These are phyloP conservation scores for Bacillus rossius DNA, from an alignment of 1,140 invertebrate species.

Conservation along the genomic window DNA sequence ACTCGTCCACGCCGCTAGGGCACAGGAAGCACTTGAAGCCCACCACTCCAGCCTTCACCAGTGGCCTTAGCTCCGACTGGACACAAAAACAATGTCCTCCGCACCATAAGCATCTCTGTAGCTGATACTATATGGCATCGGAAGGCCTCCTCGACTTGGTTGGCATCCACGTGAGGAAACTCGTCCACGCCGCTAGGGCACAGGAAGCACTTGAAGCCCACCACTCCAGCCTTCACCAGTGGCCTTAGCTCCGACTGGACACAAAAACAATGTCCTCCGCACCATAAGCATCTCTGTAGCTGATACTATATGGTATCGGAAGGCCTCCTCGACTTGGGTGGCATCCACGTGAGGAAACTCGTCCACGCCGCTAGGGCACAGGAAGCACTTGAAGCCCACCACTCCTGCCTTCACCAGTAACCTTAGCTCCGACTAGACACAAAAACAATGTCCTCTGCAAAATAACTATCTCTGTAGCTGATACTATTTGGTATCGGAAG, in stretches of 20 bases:
- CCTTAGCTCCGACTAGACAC: too few relatives aligned
- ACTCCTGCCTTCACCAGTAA: slow-evolving; percentile 23
- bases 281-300: too few relatives aligned
- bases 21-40: slow-evolving; percentile 54
- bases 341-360: slow-evolving; percentile 56
- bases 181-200: slow-evolving; percentile 60
- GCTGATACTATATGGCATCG: too few relatives aligned
- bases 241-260: slow-evolving; percentile 53
- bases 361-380: slow-evolving; percentile 58
- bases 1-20: slow-evolving; percentile 59
- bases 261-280: too few relatives aligned
- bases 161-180: slow-evolving; percentile 52
- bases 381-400: slow-evolving; percentile 47
- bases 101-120: too few relatives aligned
- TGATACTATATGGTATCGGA: too few relatives aligned
- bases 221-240: slow-evolving; percentile 7
- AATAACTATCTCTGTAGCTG: too few relatives aligned
- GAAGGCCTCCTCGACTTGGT: slow-evolving; percentile 52
- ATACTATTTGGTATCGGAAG: too few relatives aligned
- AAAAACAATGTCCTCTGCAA: too few relatives aligned
- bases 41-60: slow-evolving; percentile 9
- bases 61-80: slow-evolving; percentile 51
- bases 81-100: too few relatives aligned
- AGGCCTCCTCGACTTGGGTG: slow-evolving; percentile 48
- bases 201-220: slow-evolving; percentile 50